A percentile compares a stretch with the other conserved stretches of the same genome.
Evolutionary conservation across 2,797 vertebrate species (phyloP).

Genomic region (Pachyuromys duprasi): DNA sequence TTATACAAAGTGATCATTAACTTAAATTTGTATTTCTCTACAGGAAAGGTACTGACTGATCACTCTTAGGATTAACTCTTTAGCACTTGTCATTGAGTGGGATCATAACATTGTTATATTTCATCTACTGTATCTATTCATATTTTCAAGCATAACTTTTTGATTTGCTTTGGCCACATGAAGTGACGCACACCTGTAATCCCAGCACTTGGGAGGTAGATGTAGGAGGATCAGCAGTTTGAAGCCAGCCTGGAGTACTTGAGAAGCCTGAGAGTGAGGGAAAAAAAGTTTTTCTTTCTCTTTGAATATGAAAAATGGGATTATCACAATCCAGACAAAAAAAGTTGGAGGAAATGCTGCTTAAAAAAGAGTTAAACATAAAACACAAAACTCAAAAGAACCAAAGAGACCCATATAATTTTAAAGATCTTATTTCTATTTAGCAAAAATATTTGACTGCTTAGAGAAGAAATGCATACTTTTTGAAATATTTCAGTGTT

Average conservation of each 20-base stretch:
- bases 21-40: background rate
- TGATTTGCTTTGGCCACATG: background rate
- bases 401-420: background rate
- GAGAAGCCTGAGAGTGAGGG: background rate
- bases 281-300: background rate
- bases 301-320: slow-evolving; percentile 12
- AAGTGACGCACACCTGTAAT: background rate
- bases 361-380: background rate
- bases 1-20: background rate
- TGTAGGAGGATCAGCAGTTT: background rate
- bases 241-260: background rate
- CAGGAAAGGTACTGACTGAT: background rate
- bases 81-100: background rate
- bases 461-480: background rate
- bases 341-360: background rate
- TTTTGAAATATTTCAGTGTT: background rate
- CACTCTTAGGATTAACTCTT: slow-evolving; percentile 9
- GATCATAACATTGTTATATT: slow-evolving; percentile 31
- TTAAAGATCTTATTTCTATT: background rate
- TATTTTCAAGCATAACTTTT: background rate
- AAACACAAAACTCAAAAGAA: background rate
- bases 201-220: background rate
- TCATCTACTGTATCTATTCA: background rate
- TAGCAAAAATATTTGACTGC: slow-evolving; percentile 4
- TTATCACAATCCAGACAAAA: background rate